These are phyloP conservation scores for Oligia latruncula DNA, from an alignment of 2,888 invertebrate species.

Conservation along the genomic window DNA sequence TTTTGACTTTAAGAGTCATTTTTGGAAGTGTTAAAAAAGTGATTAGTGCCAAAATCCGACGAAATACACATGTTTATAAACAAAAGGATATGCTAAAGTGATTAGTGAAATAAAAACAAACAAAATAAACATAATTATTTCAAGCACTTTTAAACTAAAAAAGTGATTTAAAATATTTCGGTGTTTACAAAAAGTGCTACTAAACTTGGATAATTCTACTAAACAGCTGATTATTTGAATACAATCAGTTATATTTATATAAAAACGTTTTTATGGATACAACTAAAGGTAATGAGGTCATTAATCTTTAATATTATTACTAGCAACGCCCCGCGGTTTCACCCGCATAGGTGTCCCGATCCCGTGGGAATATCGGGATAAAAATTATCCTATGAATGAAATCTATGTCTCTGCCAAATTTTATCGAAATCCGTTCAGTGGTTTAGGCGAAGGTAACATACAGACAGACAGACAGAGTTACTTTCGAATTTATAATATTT, in stretches of 20 bases:
- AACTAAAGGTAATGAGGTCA: slow-evolving; percentile 47
- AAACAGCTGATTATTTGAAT: slow-evolving; percentile 21
- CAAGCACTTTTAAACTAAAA: slow-evolving; percentile 26
- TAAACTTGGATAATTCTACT: not conserved
- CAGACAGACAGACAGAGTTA: no score
- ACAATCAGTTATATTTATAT: slow-evolving; percentile 23
- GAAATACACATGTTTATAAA: not conserved
- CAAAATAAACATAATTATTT: slow-evolving; percentile 1
- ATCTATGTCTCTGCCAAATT: no score
- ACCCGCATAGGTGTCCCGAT: no score
- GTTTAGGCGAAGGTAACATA: no score
- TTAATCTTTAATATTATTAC: not conserved
- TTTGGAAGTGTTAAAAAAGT: slow-evolving; percentile 5
- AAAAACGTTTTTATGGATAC: slow-evolving; percentile 38
- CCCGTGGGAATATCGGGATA: no score
- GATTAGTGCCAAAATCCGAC: not conserved
- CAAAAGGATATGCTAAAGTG: not conserved
- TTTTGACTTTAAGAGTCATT: not conserved
- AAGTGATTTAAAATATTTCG: slow-evolving; percentile 31
- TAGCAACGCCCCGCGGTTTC: no score
- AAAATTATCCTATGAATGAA: no score
- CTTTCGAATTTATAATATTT: no score
- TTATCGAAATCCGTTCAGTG: no score
- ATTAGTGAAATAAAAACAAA: not conserved
- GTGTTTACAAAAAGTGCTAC: slow-evolving; percentile 3